Evolutionary conservation across 2,888 invertebrate species (phyloP).

Genomic region (Drosophila pseudotalamancana): DNA sequence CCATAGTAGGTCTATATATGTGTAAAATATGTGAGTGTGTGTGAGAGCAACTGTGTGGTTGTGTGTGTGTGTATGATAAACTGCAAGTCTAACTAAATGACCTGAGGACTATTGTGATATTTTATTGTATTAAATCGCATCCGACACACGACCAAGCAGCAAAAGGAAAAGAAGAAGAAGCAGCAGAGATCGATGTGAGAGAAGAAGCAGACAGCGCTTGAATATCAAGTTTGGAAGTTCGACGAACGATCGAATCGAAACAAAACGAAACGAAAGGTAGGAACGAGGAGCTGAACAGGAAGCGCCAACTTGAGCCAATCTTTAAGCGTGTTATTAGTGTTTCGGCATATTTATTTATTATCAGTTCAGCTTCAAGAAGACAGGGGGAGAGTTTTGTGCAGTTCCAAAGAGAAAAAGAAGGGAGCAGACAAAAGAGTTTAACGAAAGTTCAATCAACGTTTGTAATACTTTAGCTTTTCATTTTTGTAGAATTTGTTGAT

Average conservation of each 20-base stretch:
- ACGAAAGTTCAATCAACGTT: no score
- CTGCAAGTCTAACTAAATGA: constrained; percentile 83
- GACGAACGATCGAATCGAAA: constrained; percentile 27
- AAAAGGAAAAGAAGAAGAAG: constrained; percentile 1
- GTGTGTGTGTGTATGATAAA: constrained; percentile 69
- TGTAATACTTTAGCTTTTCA: no score
- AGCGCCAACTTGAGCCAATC: constrained; percentile 77
- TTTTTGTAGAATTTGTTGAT: no score
- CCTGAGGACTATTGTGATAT: constrained; percentile 84
- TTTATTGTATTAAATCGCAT: constrained; percentile 83
- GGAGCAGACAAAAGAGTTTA: not conserved
- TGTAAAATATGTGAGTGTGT: not conserved
- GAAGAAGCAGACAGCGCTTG: constrained; percentile 17
- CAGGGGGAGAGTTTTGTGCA: no score
- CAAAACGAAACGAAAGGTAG: constrained; percentile 6
- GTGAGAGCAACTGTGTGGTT: constrained; percentile 33
- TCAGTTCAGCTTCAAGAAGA: constrained; percentile 45
- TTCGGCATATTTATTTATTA: constrained; percentile 79
- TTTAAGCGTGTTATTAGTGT: constrained; percentile 77
- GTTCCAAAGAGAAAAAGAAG: not conserved
- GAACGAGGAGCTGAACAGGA: constrained; percentile 52
- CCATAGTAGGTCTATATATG: constrained; percentile 16
- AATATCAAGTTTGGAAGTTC: constrained; percentile 36
- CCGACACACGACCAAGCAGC: constrained; percentile 66
- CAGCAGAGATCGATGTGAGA: not conserved